Percentiles rank a stretch among this genome's conserved stretches.
Conservation (phyloP, 1,140 invertebrate genomes). For the Bombus vancouverensis region DNA sequence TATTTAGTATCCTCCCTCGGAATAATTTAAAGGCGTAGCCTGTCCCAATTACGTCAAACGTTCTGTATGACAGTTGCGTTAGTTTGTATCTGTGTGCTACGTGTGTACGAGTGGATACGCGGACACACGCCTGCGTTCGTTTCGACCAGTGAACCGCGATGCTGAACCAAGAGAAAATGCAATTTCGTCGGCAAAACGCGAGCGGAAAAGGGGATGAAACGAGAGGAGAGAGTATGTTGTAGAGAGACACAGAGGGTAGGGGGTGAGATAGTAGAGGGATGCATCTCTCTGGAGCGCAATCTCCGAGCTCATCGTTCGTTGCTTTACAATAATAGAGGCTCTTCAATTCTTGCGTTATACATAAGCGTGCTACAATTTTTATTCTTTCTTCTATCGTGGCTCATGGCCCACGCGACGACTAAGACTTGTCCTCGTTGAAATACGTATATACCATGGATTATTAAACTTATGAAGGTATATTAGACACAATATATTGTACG, state of each 20-base stretch:
- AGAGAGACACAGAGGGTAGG: constrained; percentile 54
- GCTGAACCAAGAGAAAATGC: constrained; percentile 51
- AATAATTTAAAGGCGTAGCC: background rate
- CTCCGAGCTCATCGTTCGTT: constrained; percentile 61
- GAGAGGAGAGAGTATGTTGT: constrained; percentile 54
- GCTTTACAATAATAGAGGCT: constrained; percentile 65
- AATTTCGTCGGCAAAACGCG: constrained; percentile 76
- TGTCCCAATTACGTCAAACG: background rate
- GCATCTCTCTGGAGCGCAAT: constrained; percentile 53
- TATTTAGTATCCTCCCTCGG: too few species aligned
- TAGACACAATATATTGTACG: background rate
- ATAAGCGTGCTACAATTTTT: constrained; percentile 49
- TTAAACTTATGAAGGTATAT: background rate
- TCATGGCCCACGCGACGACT: background rate
- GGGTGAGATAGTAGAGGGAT: background rate
- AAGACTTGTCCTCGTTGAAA: too few species aligned
- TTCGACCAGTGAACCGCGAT: constrained; percentile 28
- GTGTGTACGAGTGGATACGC: background rate
- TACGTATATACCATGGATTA: background rate
- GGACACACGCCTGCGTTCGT: constrained; percentile 6
- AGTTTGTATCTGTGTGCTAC: background rate
- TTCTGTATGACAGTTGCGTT: constrained; percentile 7
- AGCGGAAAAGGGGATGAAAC: constrained; percentile 59
- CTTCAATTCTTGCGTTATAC: constrained; percentile 54
- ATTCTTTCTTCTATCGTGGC: background rate